phyloP scores from a whole-genome alignment of 2,113 vertebrate genomes.

The Circaetus cinerascens region DNA sequence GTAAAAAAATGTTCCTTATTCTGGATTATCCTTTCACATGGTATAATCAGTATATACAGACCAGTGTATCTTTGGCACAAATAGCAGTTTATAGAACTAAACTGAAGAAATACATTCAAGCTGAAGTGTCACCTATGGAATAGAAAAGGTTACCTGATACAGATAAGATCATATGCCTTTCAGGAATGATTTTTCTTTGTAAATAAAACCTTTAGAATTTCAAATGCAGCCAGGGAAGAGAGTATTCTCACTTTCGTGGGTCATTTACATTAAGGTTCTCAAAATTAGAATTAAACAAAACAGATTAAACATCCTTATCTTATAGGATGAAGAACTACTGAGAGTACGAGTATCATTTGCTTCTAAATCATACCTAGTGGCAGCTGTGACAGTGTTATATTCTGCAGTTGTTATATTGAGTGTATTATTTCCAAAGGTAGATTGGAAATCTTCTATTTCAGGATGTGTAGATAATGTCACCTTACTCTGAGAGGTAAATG shows the following conservation, averaged over 20 bases:
- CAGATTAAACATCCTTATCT: neutral
- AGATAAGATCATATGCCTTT: neutral
- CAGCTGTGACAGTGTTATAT: neutral
- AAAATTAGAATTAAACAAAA: conserved; percentile 8
- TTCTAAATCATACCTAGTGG: neutral
- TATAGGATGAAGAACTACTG: neutral
- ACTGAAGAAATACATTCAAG: conserved; percentile 6
- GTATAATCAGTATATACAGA: neutral
- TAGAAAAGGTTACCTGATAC: conserved; percentile 3
- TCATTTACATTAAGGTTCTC: neutral
- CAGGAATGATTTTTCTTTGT: neutral
- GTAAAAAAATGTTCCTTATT: neutral
- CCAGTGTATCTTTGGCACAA: neutral
- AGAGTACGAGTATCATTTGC: neutral
- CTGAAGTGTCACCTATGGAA: neutral
- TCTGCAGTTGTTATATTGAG: neutral
- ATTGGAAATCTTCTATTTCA: conserved; percentile 6
- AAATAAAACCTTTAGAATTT: neutral
- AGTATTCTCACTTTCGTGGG: neutral
- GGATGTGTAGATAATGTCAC: neutral
- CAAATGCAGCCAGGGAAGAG: neutral
- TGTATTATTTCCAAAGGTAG: neutral
- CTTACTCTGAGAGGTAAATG: conserved; percentile 11
- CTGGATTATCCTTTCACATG: neutral
- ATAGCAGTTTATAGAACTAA: conserved; percentile 49